Evolutionary conservation across 2,113 vertebrate genomes (phyloP), one percentile per base, ranked within the genome.

Genomic region (Lampris megalopsis): DNA sequence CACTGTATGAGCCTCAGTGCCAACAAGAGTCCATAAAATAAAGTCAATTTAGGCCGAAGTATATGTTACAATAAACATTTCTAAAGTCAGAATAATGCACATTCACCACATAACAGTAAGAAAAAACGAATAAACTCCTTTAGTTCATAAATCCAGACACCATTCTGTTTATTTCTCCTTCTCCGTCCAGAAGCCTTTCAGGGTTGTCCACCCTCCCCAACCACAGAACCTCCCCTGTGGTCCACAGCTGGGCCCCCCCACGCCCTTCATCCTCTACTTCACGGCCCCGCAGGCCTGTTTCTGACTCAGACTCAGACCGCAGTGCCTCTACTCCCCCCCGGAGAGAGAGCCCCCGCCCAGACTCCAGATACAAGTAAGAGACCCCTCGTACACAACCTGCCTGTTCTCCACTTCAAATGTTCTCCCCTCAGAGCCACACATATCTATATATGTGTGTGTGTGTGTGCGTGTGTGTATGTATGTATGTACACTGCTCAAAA

Each of bases 331-430:
- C 93, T 9, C 88, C 86, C 0, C 71, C 83, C 2, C 56, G 73
- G 69, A 81, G 66, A 61, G 61, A 75, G 13, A 92, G 81, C 77
- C 83, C 92, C 10, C 88, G 63, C 3, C 36, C 36, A 1, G 89
- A 94, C 65, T 62, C 77, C 81, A 89, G 90, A 94, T 95, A 95
- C 88, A 94, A 92, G 94, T 95, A 87, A 42, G 58, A 42, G 5
- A 37, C 38, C 6, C 52, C 7, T 4, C 53, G 49, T 50, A 65
- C 10, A 0, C 41, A 3, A 37, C 13, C 7, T 64, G 9, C 35
- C 7, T 68, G 47, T 9, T 52, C 5, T 9, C 50, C 13, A n/a
- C 49, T 64, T 2, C 50, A 11, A 9, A n/a, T 13, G 7, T 52
- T 37, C 36, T 36, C 36, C 4, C 36, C 36, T 24, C 56, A 45